Evolutionary conservation across 2,113 vertebrate species (phyloP), one percentile per base, ranked within the genome.

Genomic region (Procapra przewalskii): DNA sequence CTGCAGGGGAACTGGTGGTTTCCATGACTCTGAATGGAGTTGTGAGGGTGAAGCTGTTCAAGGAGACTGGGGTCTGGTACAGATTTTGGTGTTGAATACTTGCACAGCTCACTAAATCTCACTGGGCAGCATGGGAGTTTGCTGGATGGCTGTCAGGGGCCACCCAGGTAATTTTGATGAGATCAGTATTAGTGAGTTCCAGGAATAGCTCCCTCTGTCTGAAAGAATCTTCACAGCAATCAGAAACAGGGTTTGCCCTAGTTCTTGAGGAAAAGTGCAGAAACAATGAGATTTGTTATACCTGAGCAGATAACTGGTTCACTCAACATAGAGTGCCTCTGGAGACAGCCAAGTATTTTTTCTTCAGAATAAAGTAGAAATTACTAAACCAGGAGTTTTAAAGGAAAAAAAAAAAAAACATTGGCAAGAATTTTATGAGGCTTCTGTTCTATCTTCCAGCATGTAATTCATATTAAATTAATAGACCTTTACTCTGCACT

Each of bases 241-340:
- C 94, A 43, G 75, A 83, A 86, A 84, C 12, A 71, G 33, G n/a
- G 11, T 43, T 43, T 85, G 33, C 15, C 79, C 83, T 94, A 82
- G 45, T 15, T 87, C 77, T 93, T 75, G 7, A n/a, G 94, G 94
- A 9, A 71, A 94, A 91, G 55, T 25, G 12, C 17, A 88, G 83
- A 59, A 55, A 54, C 88, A 48, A 19, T 48, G 75, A 87, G 33
- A 1, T 93, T 92, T 91, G 71, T 93, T 93, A 95, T 9, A 88
- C 92, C 90, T 85, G 83, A 97, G 60, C 14, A 85, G 59, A 82
- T 50, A 97, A 88, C 45, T 98, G 52, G 97, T 88, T 96, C 96
- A 93, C 86, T 90, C 11, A 55, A 77, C 36, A 95, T 10, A 48
- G 27, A 40, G 7, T 50, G 19, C 43, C 48, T 95, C 90, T 67